Conservation (phyloP, 1,140 invertebrate genomes). For the Drosophila grimshawi region DNA sequence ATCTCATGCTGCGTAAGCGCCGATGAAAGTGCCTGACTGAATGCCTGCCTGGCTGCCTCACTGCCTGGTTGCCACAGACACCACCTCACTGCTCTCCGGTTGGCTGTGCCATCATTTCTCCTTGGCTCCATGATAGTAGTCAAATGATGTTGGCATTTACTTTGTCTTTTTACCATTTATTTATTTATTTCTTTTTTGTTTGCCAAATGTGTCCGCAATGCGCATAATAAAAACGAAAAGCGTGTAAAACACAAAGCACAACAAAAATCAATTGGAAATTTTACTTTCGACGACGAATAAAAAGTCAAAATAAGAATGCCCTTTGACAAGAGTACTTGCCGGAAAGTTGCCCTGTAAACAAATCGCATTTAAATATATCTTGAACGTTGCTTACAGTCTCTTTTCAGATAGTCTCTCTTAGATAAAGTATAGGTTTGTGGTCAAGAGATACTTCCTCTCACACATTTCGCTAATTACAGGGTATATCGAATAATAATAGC, state of each 20-base stretch:
- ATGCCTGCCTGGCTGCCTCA: slow-evolving; percentile 5
- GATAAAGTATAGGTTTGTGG: too few species aligned
- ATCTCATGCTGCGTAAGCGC: slow-evolving; percentile 80
- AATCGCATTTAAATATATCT: background rate
- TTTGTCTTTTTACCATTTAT: slow-evolving; percentile 37
- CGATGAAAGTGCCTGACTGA: slow-evolving; percentile 62
- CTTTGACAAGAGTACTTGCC: background rate
- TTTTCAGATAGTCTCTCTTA: background rate
- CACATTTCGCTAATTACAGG: background rate
- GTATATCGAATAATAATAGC: slow-evolving; percentile 5
- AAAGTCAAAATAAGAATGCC: slow-evolving; percentile 33
- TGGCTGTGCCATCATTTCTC: slow-evolving; percentile 59
- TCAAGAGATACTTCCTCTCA: too few species aligned
- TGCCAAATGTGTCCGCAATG: slow-evolving; percentile 62
- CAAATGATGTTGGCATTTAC: slow-evolving; percentile 69
- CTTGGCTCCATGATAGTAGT: slow-evolving; percentile 64
- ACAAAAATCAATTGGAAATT: slow-evolving; percentile 79
- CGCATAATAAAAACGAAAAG: slow-evolving; percentile 80
- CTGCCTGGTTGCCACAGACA: slow-evolving; percentile 7
- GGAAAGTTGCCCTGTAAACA: background rate
- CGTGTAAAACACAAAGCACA: slow-evolving; percentile 72
- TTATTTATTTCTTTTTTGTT: slow-evolving; percentile 10
- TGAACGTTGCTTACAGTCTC: background rate
- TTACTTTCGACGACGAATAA: slow-evolving; percentile 76
- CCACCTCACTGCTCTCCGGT: background rate